Evolutionary conservation across 1,140 invertebrate species (phyloP).

Genomic region (Papilio polyxenes): DNA sequence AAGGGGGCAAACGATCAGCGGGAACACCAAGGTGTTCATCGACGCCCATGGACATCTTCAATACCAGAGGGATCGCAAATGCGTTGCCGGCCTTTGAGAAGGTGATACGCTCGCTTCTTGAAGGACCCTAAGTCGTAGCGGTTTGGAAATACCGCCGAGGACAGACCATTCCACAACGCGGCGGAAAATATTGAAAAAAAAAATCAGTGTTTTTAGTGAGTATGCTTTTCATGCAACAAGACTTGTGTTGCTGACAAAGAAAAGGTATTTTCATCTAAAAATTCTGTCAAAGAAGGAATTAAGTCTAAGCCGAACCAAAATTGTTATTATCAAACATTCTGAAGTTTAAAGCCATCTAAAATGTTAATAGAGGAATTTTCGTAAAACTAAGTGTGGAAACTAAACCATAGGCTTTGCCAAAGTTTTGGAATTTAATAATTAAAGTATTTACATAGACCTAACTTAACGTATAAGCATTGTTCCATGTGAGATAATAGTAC

Average conservation of each 20-base stretch:
- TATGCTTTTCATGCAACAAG: neutral
- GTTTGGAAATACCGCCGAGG: no score
- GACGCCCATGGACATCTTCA: no score
- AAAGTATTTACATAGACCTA: constrained; percentile 28
- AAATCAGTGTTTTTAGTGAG: neutral
- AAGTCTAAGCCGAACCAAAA: constrained; percentile 11
- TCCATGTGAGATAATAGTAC: constrained; percentile 1
- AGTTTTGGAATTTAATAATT: constrained; percentile 26
- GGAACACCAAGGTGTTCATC: no score
- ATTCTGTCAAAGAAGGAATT: constrained; percentile 8
- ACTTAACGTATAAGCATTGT: constrained; percentile 16
- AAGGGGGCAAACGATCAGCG: no score
- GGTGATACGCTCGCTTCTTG: no score
- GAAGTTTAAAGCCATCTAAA: constrained; percentile 25
- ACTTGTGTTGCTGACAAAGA: neutral
- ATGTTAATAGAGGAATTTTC: constrained; percentile 26
- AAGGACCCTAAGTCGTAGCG: no score
- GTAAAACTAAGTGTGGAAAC: constrained; percentile 3
- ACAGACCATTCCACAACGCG: no score
- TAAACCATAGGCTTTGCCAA: constrained; percentile 21
- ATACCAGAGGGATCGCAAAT: no score
- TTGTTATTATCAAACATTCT: constrained; percentile 4
- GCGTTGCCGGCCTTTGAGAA: no score
- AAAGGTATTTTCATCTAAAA: constrained; percentile 6
- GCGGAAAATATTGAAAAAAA: no score